Conservation (phyloP, 2,113 vertebrate genomes). For the Chamaea fasciata region DNA sequence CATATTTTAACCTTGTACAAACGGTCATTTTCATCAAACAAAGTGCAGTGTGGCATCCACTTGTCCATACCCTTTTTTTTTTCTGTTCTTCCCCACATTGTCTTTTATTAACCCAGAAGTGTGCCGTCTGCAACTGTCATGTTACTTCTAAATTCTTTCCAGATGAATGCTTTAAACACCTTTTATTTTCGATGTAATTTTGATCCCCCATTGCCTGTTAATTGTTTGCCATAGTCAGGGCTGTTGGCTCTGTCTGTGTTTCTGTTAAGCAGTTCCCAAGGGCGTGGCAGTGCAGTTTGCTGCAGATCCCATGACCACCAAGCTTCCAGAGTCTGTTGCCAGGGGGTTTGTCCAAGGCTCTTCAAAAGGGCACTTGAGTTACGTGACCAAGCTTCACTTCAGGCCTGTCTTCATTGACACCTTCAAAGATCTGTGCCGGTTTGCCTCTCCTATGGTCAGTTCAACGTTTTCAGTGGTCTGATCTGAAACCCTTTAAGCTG, state of each 20-base stretch:
- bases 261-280: neutral
- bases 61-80: neutral
- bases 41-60: neutral
- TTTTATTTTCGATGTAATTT: neutral
- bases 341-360: neutral
- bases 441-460: neutral
- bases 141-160: neutral
- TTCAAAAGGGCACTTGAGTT: neutral
- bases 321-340: neutral
- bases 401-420: neutral
- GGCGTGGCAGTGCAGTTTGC: fast-evolving
- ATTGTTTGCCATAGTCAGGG: neutral
- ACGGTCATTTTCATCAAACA: neutral
- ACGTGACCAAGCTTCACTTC: neutral
- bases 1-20: neutral
- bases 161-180: neutral
- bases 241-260: neutral
- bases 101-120: neutral
- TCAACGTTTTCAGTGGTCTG: neutral
- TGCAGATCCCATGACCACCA: neutral
- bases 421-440: neutral
- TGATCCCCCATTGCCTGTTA: fast-evolving
- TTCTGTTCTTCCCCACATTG: neutral
- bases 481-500: neutral
- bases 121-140: neutral